Base-by-base conservation (phyloP, 2,888 invertebrate species). In the Agonopterix arenella region DNA sequence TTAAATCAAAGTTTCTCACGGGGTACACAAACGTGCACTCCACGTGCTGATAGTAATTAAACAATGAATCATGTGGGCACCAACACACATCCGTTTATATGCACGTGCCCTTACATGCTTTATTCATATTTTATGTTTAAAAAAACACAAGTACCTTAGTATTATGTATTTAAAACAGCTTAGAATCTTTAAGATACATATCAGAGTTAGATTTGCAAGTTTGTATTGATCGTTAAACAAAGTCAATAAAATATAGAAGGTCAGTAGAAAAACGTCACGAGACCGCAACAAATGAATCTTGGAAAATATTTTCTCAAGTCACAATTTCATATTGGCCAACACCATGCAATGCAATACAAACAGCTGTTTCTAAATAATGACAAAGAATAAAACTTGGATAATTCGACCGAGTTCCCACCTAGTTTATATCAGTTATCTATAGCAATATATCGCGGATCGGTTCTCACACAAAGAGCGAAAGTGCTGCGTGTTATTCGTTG, bases 1-100 rank as follows among this genome's bases (percentile, higher is more conserved):
- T 28, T 28, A 28, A 28, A 28, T 28, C 5, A 28, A 28, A 28
- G 42, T 37, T 62, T 66, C 68, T 69, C 72, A 67, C 67, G 66
- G 68, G 62, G 63, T 68, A 57, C 57, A 44, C 57, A 63, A 76
- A 76, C 76, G 76, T 78, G 80, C 58, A 50, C 53, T 57, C 66
- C 78, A 80, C 80, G 83, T 83, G 80, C 59, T 60, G 57, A 68
- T 68, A 70, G 59, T 64, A 76, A 79, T 81, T 78, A 82, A 76
- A 72, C 60, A 54, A 60, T 69, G 71, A 73, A 64, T 70, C 70
- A 76, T 70, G 60, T 61, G 46, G 40, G 43, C 48, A 38, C n/a
- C 61, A 62, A 57, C 66, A 64, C 58, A 74, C 66, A 80, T 80
- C 75, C 76, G 74, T 67, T 62, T 64, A 55, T 47, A 53, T 54